Evolutionary conservation across 1,140 invertebrate species (phyloP), one percentile per base, ranked within the genome.

Genomic region (Heterodera schachtii): DNA sequence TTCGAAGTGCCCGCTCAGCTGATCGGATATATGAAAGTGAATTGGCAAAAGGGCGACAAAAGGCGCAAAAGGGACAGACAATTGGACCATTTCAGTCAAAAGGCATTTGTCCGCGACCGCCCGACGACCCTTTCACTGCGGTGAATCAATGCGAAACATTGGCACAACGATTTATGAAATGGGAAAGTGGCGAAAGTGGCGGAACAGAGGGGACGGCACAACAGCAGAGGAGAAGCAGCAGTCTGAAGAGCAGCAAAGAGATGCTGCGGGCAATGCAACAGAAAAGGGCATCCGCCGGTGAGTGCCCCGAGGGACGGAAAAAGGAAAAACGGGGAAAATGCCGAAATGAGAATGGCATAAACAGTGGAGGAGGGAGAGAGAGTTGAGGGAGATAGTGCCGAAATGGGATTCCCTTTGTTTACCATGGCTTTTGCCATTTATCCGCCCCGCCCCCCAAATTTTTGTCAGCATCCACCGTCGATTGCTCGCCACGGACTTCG

Each of bases 1-100:
- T 84, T 87, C 44, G 86, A 87, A 75, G 86, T 87, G 4, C 86
- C 86, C 19, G 84, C 75, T 11, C 86, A 87, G 80, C 66, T 87
- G 57, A 85, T 86, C 47, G 80, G 82, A 21, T 87, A 87, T 52
- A 87, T 87, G 86, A 87, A 87, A 47, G 77, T 31, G 31, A 31
- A 31, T 78, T 43, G 8, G 64, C 13, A 46, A 64, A n/a, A 64
- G 21, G 67, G 19, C 16, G 16, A 71, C 44, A 70, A 47, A 31
- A 5, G 31, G 21, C 69, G 21, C 0, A 49, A 9, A 49, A 41
- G 11, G 11, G 5, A 57, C 60, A 57, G 5, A 44, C 1, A 11
- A 16, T 49, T 49, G 49, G 16, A 6, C 44, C n/a, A 41, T 78
- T 78, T 47, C 70, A 78, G 71, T 86, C 85, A 5, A 86, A 83